Evolutionary conservation across 2,888 invertebrate species (phyloP).

Genomic region (Operophtera brumata): DNA sequence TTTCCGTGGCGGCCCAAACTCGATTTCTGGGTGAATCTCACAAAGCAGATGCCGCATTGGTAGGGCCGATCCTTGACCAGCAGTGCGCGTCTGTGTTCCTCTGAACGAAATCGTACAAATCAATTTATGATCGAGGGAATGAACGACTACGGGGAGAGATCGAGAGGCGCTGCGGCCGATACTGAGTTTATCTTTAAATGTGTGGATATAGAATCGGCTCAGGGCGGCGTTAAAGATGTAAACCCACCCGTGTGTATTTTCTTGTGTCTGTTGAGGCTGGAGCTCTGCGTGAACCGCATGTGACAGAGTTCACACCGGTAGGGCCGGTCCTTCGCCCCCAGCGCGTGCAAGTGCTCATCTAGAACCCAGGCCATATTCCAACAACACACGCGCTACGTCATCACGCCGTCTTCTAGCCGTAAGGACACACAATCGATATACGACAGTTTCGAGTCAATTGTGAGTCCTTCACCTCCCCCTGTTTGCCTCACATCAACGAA

Average conservation of each 20-base stretch:
- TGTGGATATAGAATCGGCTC: slow-evolving; percentile 46
- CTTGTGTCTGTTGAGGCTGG: slow-evolving; percentile 86
- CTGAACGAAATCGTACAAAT: slow-evolving; percentile 70
- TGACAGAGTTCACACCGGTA: slow-evolving; percentile 85
- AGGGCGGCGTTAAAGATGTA: slow-evolving; percentile 52
- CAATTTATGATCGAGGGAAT: slow-evolving; percentile 43
- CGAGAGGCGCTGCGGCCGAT: slow-evolving; percentile 26
- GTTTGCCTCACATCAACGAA: slow-evolving; percentile 70
- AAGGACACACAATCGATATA: slow-evolving; percentile 58
- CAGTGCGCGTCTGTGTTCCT: slow-evolving; percentile 74
- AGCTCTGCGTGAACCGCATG: slow-evolving; percentile 86
- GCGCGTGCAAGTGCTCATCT: slow-evolving; percentile 80
- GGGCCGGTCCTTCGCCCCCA: slow-evolving; percentile 80
- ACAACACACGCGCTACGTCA: slow-evolving; percentile 51
- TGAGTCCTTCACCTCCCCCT: slow-evolving; percentile 75
- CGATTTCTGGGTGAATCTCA: slow-evolving; percentile 85
- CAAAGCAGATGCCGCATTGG: slow-evolving; percentile 84
- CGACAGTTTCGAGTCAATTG: slow-evolving; percentile 43
- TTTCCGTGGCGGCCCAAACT: slow-evolving; percentile 85
- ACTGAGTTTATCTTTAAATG: slow-evolving; percentile 29
- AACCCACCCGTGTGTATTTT: slow-evolving; percentile 84
- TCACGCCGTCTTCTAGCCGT: slow-evolving; percentile 35
- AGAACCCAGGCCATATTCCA: slow-evolving; percentile 70
- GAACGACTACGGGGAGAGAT: slow-evolving; percentile 40
- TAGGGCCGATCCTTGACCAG: slow-evolving; percentile 79